Evolutionary conservation across 1,140 invertebrate genomes (phyloP), one percentile per base, ranked within the genome.

Genomic region (Vanessa atalanta): DNA sequence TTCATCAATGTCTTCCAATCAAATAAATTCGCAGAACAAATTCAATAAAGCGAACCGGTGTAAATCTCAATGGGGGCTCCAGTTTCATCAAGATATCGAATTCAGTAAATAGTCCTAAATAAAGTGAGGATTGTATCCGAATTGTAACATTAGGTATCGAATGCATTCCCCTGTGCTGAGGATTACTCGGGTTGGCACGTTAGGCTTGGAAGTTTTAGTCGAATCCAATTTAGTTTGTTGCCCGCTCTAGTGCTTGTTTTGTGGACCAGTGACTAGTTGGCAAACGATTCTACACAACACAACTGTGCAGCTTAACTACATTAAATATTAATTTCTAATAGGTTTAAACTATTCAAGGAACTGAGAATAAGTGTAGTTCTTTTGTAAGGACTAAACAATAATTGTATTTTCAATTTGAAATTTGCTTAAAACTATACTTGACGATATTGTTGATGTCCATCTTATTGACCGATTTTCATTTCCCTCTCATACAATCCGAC

Each of bases 11-110:
- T 48, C 47, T 31, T 8, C 2, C 16, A 66, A 66, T 66, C 13
- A 66, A 66, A 48, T 50, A 16, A 51, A 51, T 50, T 48, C 20
- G 20, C 9, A 66, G 50, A 26, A 81, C 80, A 87, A 87, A 87
- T 87, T 84, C 82, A 87, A 87, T 87, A 84, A 83, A 70, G 80
- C 72, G 75, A 76, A 66, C 57, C 73, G 70, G 83, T 79, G 83
- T 85, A 85, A 84, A 87, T 85, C 83, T 85, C 82, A 83, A 85
- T 85, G 81, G 82, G 79, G 70, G 67, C 61, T 47, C 47, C 70
- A 76, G 72, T 79, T 63, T 84, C 82, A 83, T 85, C 81, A 83
- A 85, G 80, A 83, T 70, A 70, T 70, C 69, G 69, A n/a, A 70
- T 79, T 73, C 64, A 53, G 78, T 69, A 79, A 82, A 83, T 80